Base-by-base conservation (phyloP, 2,797 vertebrate species). In the Aplochiton taeniatus region DNA sequence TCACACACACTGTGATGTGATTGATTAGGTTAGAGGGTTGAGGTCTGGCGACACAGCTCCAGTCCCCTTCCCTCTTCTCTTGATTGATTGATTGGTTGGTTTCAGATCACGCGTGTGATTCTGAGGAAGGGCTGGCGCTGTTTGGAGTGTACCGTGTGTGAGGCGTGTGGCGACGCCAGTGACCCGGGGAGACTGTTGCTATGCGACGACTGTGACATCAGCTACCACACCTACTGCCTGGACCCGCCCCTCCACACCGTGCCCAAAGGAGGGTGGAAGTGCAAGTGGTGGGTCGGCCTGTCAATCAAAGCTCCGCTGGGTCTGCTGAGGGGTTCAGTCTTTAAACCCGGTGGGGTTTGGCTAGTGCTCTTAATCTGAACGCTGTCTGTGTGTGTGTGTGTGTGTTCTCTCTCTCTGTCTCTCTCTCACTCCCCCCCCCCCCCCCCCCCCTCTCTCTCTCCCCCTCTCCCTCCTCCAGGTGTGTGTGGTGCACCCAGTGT, bases 91-190 rank as follows among this genome's bases (percentile, higher is more conserved):
- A 31, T 31, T 2, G 6, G 6, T 31, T 31, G 31, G 3, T 2
- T 31, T 31, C 81, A 98, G 96, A 93, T 98, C 54, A 96, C 94
- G 0, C 94, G 94, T 72, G 96, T 98, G 66, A 90, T 98, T 52
- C 93, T 98, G 42, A 96, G 93, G 82, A 98, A 97, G 86, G 96
- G 96, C 1, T 98, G 96, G 96, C 91, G 96, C 75, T 98, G 96
- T 80, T 88, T 98, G 65, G 96, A 98, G 82, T 98, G 96, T 75
- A 98, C 96, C 0, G 96, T 98, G 71, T 98, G 96, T 13, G 96
- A 98, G 79, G 94, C 95, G 10, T 98, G 96, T 2, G 96, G 96
- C 12, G 93, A 97, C 68, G 95, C 95, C 1, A 95, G 94, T 0
- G 96, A 98, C 78, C 96, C 96, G 0, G 96, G 94, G 1, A 88